Conservation (phyloP, 2,113 vertebrate species). For the Macquaria australasica region DNA sequence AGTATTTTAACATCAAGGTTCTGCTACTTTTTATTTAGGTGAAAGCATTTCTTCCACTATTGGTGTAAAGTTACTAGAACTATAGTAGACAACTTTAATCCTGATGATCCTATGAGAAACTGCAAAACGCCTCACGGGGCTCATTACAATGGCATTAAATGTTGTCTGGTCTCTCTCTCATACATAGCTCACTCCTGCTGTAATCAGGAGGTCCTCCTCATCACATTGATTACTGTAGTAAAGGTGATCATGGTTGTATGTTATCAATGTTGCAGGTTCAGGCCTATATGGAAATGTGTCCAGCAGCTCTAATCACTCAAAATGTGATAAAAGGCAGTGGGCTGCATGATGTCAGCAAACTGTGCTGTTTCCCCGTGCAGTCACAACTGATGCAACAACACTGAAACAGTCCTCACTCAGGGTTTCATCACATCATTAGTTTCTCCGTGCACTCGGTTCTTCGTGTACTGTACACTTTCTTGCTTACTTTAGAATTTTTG, state of each 20-base stretch:
- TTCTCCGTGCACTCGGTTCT: neutral
- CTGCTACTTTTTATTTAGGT: neutral
- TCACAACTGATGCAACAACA: slow-evolving; percentile 61
- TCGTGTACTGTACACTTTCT: neutral
- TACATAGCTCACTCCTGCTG: neutral
- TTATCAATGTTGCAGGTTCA: neutral
- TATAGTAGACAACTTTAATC: neutral
- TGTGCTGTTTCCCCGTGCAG: slow-evolving; percentile 1
- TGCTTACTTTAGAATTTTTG: neutral
- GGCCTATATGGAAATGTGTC: neutral
- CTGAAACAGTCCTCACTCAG: slow-evolving; percentile 46
- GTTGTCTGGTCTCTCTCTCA: neutral
- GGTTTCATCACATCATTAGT: slow-evolving; percentile 46
- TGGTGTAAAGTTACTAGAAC: neutral
- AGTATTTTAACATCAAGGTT: neutral
- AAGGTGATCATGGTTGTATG: neutral
- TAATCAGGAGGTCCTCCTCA: neutral
- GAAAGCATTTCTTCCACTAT: neutral
- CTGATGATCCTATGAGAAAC: neutral
- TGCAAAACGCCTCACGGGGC: neutral
- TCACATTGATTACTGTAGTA: neutral
- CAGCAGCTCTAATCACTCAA: neutral
- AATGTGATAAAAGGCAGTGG: slow-evolving; percentile 22
- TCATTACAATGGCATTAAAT: neutral
- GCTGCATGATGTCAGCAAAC: slow-evolving; percentile 18